Evolutionary conservation across 1,140 invertebrate species (phyloP).

Genomic region (Propsilocerus akamusi): DNA sequence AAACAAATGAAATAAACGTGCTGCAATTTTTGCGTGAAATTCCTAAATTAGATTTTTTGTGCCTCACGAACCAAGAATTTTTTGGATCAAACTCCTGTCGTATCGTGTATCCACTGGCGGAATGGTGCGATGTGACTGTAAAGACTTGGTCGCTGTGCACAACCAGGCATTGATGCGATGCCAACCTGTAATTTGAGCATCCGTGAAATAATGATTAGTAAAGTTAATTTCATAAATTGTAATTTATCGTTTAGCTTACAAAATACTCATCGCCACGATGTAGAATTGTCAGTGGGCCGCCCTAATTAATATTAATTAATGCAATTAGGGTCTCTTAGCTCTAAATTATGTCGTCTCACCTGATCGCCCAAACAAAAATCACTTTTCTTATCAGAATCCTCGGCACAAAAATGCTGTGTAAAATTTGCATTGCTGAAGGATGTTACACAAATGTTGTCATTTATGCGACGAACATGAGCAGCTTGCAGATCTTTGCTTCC

Average conservation of each 20-base stretch:
- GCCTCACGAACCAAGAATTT: neutral
- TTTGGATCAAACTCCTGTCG: neutral
- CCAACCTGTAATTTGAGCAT: neutral
- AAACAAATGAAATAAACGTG: neutral
- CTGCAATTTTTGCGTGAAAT: neutral
- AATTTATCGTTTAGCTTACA: neutral
- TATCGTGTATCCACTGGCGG: neutral
- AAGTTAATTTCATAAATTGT: neutral
- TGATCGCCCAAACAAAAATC: neutral
- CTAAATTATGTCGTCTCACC: neutral
- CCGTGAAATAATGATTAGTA: neutral
- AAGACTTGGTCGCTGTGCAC: neutral
- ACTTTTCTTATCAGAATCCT: neutral
- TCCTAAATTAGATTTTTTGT: neutral
- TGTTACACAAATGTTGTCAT: neutral
- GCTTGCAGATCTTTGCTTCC: neutral
- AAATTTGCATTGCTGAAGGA: neutral
- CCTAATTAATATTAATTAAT: conserved; percentile 1
- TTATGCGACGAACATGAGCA: neutral
- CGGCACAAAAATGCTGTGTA: neutral
- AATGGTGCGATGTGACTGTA: neutral
- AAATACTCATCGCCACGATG: neutral
- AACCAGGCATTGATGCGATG: neutral
- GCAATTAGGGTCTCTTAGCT: neutral
- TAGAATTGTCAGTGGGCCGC: neutral